phyloP scores from a whole-genome alignment of 2,888 invertebrate genomes.

The Philopedon plagiatum region DNA sequence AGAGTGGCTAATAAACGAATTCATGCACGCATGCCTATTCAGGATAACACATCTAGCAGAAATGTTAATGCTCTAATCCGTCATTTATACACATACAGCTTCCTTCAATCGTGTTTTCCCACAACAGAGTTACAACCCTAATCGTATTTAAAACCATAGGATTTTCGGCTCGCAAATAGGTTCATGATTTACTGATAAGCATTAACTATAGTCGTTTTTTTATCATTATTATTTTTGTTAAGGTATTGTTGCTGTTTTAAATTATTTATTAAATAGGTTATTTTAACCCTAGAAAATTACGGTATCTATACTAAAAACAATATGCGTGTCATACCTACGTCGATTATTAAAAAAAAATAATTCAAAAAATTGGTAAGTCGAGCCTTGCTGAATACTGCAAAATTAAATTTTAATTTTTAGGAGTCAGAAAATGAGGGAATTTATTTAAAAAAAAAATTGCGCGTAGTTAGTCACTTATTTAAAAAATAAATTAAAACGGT shows the following conservation, averaged over 20 bases:
- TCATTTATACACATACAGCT: constrained; percentile 27
- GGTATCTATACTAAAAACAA: too few relatives aligned
- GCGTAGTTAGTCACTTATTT: too few relatives aligned
- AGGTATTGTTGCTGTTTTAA: background rate
- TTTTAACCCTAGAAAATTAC: background rate
- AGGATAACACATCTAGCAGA: constrained; percentile 31
- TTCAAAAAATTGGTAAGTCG: too few relatives aligned
- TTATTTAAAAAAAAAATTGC: too few relatives aligned
- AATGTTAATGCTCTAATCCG: constrained; percentile 37
- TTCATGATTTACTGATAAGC: background rate
- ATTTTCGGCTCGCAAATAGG: constrained; percentile 2
- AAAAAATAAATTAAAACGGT: too few relatives aligned
- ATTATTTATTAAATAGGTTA: too few relatives aligned
- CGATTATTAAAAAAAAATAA: too few relatives aligned
- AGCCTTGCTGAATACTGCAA: too few relatives aligned
- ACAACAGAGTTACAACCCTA: constrained; percentile 19
- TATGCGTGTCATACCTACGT: too few relatives aligned
- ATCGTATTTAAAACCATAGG: constrained; percentile 21
- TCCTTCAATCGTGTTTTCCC: constrained; percentile 31
- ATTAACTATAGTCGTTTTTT: background rate
- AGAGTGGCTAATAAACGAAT: constrained; percentile 60
- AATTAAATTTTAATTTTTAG: too few relatives aligned
- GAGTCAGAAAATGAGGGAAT: too few relatives aligned
- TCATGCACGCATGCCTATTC: constrained; percentile 29
- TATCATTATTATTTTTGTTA: background rate